A percentile compares a stretch with the other conserved stretches of the same genome.
Evolutionary conservation across 2,113 vertebrate genomes (phyloP).

Genomic region (Saguinus midas): DNA sequence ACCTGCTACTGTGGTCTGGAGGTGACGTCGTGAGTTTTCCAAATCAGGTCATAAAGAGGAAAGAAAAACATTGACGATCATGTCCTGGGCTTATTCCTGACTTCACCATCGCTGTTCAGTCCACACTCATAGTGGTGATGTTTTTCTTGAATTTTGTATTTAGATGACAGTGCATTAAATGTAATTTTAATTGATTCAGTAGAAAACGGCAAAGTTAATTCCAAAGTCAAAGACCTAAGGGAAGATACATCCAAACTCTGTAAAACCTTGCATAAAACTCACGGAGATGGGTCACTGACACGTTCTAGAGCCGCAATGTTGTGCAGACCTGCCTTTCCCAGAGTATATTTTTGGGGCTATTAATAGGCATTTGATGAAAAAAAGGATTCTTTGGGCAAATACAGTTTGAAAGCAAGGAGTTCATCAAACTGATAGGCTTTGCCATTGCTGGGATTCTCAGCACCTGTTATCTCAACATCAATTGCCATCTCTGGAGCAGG

Average conservation of each 20-base stretch:
- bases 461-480: background rate
- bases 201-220: background rate
- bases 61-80: rapidly evolving
- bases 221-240: background rate
- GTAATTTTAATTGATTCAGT: background rate
- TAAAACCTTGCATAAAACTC: background rate
- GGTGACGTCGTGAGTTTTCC: background rate
- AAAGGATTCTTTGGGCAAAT: background rate
- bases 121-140: background rate
- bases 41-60: background rate
- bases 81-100: background rate
- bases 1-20: background rate
- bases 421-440: background rate
- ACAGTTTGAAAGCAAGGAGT: background rate
- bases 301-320: rapidly evolving
- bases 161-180: background rate
- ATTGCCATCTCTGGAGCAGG: too few relatives aligned
- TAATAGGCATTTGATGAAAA: background rate
- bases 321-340: background rate
- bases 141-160: background rate
- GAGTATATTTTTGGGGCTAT: background rate
- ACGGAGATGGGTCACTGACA: too few relatives aligned
- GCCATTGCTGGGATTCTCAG: too few relatives aligned
- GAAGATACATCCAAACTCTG: background rate
- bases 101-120: background rate